Evolutionary conservation across 2,888 invertebrate species (phyloP).

Genomic region (Melangyna quadrimaculata): DNA sequence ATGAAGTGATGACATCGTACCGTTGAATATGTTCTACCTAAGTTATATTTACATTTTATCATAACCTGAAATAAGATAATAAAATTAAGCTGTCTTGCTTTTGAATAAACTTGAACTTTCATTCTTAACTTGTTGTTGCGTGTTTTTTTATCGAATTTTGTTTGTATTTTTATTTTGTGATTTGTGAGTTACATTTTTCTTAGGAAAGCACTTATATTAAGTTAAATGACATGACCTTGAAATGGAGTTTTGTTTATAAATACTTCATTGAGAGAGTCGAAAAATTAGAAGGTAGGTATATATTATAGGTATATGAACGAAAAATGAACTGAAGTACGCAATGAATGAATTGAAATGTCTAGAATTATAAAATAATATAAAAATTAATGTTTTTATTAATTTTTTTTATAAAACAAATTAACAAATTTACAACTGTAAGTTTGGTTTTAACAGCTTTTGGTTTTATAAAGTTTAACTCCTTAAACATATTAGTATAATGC

Average conservation of each 20-base stretch:
- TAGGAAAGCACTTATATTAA: neutral
- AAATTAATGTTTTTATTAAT: too few relatives aligned
- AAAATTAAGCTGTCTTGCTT: neutral
- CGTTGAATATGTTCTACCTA: neutral
- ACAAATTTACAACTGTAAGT: too few relatives aligned
- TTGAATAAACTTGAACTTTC: slow-evolving; percentile 14
- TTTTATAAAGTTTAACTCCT: too few relatives aligned
- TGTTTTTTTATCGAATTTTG: slow-evolving; percentile 14
- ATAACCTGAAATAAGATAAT: neutral
- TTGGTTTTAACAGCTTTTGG: too few relatives aligned
- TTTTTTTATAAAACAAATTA: too few relatives aligned
- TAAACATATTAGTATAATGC: too few relatives aligned
- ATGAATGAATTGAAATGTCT: neutral
- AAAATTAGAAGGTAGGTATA: neutral
- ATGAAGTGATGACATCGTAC: slow-evolving; percentile 23
- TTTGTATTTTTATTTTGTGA: neutral
- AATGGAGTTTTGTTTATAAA: slow-evolving; percentile 22
- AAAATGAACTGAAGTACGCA: neutral
- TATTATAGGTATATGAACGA: neutral
- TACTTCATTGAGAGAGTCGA: too few relatives aligned
- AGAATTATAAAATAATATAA: too few relatives aligned
- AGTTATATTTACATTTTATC: neutral
- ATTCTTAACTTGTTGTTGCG: slow-evolving; percentile 30
- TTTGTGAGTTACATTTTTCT: neutral
- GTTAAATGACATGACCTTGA: slow-evolving; percentile 39